Percentiles rank a stretch among this genome's conserved stretches.
phyloP scores from a whole-genome alignment of 2,797 vertebrate genomes.

The Spinus olivaceus region DNA sequence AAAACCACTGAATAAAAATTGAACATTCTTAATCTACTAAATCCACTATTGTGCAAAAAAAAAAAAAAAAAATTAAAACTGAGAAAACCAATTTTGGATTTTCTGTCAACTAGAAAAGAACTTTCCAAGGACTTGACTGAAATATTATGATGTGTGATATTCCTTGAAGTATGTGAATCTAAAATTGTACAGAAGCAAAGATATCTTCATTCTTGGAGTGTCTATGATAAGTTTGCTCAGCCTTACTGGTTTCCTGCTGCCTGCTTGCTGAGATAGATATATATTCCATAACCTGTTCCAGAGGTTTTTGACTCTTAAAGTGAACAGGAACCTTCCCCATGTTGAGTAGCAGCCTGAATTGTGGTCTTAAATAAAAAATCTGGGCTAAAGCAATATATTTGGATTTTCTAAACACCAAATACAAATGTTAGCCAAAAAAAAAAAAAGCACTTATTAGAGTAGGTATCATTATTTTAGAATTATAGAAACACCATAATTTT shows the following conservation, averaged over 20 bases:
- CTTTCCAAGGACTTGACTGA: not conserved
- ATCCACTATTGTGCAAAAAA: not conserved
- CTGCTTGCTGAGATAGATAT: not conserved
- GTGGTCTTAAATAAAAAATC: not conserved
- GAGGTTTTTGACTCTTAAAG: not conserved
- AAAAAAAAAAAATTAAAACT: not conserved
- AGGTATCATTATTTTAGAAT: not conserved
- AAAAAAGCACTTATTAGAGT: not conserved
- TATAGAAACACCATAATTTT: not conserved
- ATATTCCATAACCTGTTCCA: not conserved
- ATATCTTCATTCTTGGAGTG: not conserved
- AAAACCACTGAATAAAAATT: not conserved
- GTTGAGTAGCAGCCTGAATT: not conserved
- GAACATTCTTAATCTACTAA: not conserved
- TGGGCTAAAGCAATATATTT: not conserved
- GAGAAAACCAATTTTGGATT: not conserved
- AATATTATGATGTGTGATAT: not conserved
- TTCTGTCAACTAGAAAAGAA: not conserved
- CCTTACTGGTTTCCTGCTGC: not conserved
- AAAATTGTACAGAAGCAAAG: not conserved
- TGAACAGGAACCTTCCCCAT: not conserved
- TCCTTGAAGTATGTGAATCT: not conserved
- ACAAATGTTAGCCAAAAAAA: not conserved
- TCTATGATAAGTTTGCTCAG: not conserved
- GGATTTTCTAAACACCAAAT: not conserved